These are phyloP conservation scores for Polydrusus pterygomalis DNA, from an alignment of 2,888 invertebrate genomes.

Conservation along the genomic window DNA sequence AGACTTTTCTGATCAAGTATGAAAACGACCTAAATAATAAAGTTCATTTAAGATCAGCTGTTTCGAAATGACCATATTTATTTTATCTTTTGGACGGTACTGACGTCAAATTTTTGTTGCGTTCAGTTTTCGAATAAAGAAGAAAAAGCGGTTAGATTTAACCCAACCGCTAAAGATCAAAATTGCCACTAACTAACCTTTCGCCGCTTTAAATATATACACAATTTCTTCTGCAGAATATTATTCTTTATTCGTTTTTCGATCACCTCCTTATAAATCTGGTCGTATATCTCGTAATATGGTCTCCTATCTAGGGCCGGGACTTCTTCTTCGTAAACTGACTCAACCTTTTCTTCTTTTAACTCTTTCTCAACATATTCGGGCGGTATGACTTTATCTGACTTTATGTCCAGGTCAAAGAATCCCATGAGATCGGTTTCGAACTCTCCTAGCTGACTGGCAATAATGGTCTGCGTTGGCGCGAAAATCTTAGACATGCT, in stretches of 20 bases:
- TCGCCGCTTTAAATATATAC: conserved; percentile 65
- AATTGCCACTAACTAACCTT: conserved; percentile 57
- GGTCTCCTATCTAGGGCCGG: conserved; percentile 50
- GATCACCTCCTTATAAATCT: conserved; percentile 37
- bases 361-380: neutral
- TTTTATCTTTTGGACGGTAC: too few relatives aligned
- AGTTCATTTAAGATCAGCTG: too few relatives aligned
- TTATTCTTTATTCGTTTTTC: conserved; percentile 61
- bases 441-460: neutral
- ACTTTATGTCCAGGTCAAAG: neutral
- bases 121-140: too few relatives aligned
- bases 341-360: conserved; percentile 18
- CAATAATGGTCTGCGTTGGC: too few relatives aligned
- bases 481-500: too few relatives aligned
- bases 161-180: too few relatives aligned
- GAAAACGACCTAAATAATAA: too few relatives aligned
- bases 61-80: too few relatives aligned
- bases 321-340: conserved; percentile 41
- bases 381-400: neutral
- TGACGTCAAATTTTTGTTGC: too few relatives aligned
- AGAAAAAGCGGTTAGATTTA: too few relatives aligned
- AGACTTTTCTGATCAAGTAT: too few relatives aligned
- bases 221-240: conserved; percentile 66
- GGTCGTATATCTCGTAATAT: conserved; percentile 54
- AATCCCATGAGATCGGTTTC: conserved; percentile 1